phyloP scores from a whole-genome alignment of 2,888 invertebrate genomes.

The Callimorpha dominula region DNA sequence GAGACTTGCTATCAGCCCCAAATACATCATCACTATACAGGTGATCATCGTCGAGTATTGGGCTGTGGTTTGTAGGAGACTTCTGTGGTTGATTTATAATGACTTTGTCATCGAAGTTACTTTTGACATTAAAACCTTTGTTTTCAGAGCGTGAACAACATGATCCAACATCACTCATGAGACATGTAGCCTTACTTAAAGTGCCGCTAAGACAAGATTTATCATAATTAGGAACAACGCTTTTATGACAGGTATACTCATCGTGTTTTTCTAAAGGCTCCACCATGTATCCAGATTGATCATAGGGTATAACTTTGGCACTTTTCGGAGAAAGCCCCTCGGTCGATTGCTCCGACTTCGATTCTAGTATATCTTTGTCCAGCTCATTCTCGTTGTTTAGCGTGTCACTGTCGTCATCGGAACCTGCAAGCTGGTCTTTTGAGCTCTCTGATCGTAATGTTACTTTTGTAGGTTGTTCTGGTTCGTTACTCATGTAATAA shows the following conservation, averaged over 20 bases:
- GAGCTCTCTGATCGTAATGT: constrained; percentile 90
- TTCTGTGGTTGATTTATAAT: constrained; percentile 88
- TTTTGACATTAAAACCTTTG: constrained; percentile 74
- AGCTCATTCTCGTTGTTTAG: constrained; percentile 88
- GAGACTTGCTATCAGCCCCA: constrained; percentile 87
- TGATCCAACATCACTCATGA: constrained; percentile 79
- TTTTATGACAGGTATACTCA: constrained; percentile 74
- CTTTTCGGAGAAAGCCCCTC: constrained; percentile 72
- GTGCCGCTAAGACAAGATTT: constrained; percentile 82
- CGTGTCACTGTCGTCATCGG: constrained; percentile 90
- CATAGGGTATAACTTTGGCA: constrained; percentile 78
- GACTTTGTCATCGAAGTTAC: constrained; percentile 82
- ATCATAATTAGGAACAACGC: constrained; percentile 80
- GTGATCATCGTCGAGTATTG: constrained; percentile 87
- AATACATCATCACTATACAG: constrained; percentile 88
- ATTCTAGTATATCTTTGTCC: constrained; percentile 85
- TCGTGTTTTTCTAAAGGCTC: constrained; percentile 80
- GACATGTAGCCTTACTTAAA: constrained; percentile 79
- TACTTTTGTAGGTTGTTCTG: constrained; percentile 92
- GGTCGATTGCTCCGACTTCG: constrained; percentile 76
- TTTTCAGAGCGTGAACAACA: constrained; percentile 80
- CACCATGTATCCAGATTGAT: constrained; percentile 83
- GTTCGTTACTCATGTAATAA: constrained; percentile 92
- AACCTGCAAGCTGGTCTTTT: constrained; percentile 88
- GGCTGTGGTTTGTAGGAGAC: constrained; percentile 87